Percentiles rank a stretch among this genome's conserved stretches.
phyloP scores from a whole-genome alignment of 2,888 invertebrate species.

The Tipula vernalis region DNA sequence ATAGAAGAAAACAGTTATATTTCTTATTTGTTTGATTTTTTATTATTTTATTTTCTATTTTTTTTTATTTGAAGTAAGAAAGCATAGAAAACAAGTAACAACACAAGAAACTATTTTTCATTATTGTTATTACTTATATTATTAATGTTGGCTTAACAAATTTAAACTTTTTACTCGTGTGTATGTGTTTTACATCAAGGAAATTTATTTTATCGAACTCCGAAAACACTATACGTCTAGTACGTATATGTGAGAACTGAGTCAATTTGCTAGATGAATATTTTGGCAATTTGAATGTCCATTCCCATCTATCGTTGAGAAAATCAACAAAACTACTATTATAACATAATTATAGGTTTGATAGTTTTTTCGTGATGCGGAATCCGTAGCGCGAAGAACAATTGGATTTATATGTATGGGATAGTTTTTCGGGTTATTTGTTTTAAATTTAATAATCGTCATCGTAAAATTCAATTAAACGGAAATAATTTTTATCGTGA shows the following conservation, averaged over 20 bases:
- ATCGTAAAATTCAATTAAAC: slow-evolving; percentile 4
- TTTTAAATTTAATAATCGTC: slow-evolving; percentile 4
- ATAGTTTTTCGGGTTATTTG: neutral
- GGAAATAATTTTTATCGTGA: neutral
- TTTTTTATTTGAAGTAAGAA: neutral
- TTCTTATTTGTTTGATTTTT: neutral
- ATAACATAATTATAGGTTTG: neutral
- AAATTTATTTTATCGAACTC: neutral
- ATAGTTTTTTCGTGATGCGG: neutral
- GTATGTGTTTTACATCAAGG: neutral
- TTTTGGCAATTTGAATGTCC: neutral
- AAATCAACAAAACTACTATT: neutral
- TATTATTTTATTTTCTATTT: neutral
- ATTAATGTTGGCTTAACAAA: neutral
- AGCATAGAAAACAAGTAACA: neutral
- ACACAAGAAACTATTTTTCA: neutral
- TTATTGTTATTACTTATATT: neutral
- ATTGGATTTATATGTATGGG: neutral
- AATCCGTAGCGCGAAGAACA: neutral
- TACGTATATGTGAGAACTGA: neutral
- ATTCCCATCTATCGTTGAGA: neutral
- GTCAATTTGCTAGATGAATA: neutral
- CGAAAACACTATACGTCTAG: neutral
- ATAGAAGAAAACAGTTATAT: slow-evolving; percentile 4
- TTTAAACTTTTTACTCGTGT: neutral